Percentiles rank a stretch among this genome's conserved stretches.
Evolutionary conservation across 1,140 invertebrate species (phyloP).

Genomic region (Trypoxylus dichotomus): DNA sequence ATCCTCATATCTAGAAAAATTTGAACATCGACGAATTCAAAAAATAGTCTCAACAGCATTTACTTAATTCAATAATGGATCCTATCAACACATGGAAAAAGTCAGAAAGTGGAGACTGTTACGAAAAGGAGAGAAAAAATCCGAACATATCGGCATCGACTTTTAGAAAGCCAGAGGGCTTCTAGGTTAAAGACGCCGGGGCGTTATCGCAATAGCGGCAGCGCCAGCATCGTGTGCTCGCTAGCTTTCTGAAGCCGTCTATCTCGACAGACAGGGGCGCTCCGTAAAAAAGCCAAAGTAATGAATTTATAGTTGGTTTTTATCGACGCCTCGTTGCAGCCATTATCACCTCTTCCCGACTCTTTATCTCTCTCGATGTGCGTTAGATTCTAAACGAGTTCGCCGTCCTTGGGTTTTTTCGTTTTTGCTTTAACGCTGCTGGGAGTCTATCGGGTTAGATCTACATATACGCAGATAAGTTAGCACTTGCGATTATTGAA

Average conservation of each 20-base stretch:
- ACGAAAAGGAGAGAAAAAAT: background rate
- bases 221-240: background rate
- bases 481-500: too few species aligned
- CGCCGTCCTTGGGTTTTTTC: background rate
- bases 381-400: background rate
- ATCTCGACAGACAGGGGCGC: background rate
- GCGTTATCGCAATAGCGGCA: background rate
- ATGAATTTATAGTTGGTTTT: background rate
- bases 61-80: background rate
- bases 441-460: background rate
- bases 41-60: background rate
- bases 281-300: background rate
- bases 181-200: background rate
- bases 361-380: background rate
- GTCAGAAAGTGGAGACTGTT: background rate
- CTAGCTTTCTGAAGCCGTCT: background rate
- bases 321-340: background rate
- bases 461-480: background rate
- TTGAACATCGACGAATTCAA: too few species aligned
- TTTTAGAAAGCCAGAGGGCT: background rate
- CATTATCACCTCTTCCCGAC: background rate
- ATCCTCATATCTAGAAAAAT: too few species aligned
- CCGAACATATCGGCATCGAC: background rate
- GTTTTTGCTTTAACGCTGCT: background rate
- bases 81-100: background rate